Evolutionary conservation across 2,113 vertebrate genomes (phyloP).

Genomic region (Arvicanthis niloticus): DNA sequence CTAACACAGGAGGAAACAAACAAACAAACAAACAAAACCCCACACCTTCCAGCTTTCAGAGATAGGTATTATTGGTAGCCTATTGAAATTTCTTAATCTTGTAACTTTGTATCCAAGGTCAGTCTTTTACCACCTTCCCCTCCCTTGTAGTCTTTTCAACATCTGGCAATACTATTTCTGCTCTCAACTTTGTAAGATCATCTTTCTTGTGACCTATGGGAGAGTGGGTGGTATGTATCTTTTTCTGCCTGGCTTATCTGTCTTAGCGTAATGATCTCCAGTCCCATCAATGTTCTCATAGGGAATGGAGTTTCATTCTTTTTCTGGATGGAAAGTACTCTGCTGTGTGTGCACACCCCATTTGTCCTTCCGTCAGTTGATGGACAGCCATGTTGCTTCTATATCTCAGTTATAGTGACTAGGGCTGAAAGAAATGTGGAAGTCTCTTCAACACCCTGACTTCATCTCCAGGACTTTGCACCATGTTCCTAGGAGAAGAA

Average conservation of each 20-base stretch:
- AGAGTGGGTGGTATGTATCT: background rate
- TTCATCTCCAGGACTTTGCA: background rate
- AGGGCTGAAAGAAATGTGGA: background rate
- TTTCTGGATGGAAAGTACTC: background rate
- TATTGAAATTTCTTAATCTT: background rate
- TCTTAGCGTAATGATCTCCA: background rate
- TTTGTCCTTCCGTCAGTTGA: background rate
- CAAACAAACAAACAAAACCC: background rate
- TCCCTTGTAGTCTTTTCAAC: background rate
- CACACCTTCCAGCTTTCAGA: background rate
- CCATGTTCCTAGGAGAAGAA: background rate
- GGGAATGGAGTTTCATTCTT: background rate
- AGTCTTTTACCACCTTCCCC: background rate
- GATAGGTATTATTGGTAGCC: background rate
- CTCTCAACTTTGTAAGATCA: background rate
- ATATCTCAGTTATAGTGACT: too few relatives aligned
- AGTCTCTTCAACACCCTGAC: background rate
- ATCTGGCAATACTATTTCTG: background rate
- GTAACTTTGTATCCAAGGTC: background rate
- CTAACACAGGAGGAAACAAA: background rate
- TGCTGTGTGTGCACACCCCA: background rate
- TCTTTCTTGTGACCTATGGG: background rate
- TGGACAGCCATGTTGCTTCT: too few relatives aligned
- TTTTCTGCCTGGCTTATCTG: background rate
- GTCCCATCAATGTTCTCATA: background rate